A percentile compares a stretch with the other conserved stretches of the same genome.
phyloP scores from a whole-genome alignment of 2,113 vertebrate species.

The Ranitomeya variabilis region DNA sequence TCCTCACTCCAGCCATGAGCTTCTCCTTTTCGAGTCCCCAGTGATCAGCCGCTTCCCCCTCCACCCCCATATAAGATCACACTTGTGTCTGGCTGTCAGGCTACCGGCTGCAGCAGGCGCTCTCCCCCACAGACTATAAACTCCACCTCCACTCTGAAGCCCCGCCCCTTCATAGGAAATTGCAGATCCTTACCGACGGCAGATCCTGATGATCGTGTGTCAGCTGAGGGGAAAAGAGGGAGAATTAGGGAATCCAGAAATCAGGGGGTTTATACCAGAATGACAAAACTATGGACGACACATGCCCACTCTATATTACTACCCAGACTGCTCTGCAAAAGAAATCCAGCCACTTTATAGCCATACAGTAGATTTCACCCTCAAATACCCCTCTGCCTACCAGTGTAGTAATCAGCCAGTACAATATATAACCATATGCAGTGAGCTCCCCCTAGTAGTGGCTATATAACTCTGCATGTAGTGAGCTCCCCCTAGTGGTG shows the following conservation, averaged over 20 bases:
- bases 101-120: neutral
- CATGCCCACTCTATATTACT: neutral
- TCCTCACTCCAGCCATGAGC: neutral
- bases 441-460: too few species aligned
- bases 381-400: too few species aligned
- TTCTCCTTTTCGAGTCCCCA: neutral
- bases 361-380: too few species aligned
- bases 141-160: too few species aligned
- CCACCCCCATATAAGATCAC: neutral
- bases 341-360: too few species aligned
- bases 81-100: neutral
- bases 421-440: too few species aligned
- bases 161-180: too few species aligned
- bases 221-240: constrained; percentile 55
- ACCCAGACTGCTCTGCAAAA: neutral
- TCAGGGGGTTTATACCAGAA: neutral
- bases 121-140: neutral
- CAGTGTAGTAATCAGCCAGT: too few species aligned
- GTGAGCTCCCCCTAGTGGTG: too few species aligned
- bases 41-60: neutral
- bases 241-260: neutral
- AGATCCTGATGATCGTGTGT: constrained; percentile 57
- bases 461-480: too few species aligned
- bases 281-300: too few species aligned
- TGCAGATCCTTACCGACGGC: neutral